Evolutionary conservation across 53 echinoderm and acorn worm genomes (phyloP).

Genomic region (Patiria pectinifera): DNA sequence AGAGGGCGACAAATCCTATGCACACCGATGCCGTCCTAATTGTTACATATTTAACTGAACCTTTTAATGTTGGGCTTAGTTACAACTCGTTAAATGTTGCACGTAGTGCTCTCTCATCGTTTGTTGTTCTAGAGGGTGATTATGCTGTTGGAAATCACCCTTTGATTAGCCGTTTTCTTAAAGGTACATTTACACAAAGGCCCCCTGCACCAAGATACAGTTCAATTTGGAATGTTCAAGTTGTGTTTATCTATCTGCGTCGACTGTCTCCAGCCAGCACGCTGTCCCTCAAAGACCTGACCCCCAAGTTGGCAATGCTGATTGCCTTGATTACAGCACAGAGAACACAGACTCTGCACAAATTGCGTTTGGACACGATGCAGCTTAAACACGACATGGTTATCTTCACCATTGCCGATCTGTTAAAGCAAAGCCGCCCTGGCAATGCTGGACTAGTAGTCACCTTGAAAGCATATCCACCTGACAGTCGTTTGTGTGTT

Average conservation of each 20-base stretch:
- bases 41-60: constrained; percentile 38
- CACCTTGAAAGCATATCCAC: constrained; percentile 11
- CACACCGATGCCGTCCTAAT: constrained; percentile 26
- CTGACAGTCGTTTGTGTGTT: constrained; percentile 47
- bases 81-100: constrained; percentile 60
- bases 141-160: constrained; percentile 65
- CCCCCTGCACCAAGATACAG: constrained; percentile 14
- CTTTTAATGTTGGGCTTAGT: constrained; percentile 21
- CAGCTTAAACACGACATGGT: neutral
- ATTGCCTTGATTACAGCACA: constrained; percentile 56
- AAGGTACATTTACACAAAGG: constrained; percentile 58
- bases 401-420: too few relatives aligned
- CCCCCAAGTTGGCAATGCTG: too few relatives aligned
- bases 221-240: constrained; percentile 61
- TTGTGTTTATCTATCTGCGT: constrained; percentile 27
- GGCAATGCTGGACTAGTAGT: too few relatives aligned
- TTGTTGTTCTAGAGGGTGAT: constrained; percentile 2
- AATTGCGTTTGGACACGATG: constrained; percentile 21
- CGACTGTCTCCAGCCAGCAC: too few relatives aligned
- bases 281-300: too few relatives aligned
- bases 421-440: too few relatives aligned
- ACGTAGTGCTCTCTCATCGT: constrained; percentile 53
- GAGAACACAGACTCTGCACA: constrained; percentile 63
- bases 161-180: constrained; percentile 62
- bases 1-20: constrained; percentile 31